Base-by-base conservation (phyloP, 1,140 invertebrate species). In the Scylla paramamosain region DNA sequence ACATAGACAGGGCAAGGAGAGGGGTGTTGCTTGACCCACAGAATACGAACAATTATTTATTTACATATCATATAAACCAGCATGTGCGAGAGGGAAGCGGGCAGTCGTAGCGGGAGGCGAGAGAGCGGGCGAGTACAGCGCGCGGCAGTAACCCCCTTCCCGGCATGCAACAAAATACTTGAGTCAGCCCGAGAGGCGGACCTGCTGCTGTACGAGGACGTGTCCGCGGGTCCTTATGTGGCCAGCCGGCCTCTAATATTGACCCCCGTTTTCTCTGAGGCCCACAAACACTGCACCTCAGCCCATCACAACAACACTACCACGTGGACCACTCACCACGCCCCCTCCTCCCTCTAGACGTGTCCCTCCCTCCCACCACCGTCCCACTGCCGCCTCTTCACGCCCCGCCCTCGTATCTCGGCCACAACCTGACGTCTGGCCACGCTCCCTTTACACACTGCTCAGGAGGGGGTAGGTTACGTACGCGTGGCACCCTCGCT, bases 211-310 rank as follows among this genome's bases (percentile, higher is more conserved):
- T 77, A 77, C 25, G 52, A 59, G 25, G 67, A 77, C 67, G 67
- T 77, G 67, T 77, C 67, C 67, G 67, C 67, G 67, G 67, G 67
- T 77, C 67, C 67, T 77, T 77, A 77, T 77, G 67, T 77, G 67
- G 67, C 67, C 67, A 32, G 84, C 84, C 84, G 25, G 87, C n/a
- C 31, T 89, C 46, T 91, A 59, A 52, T 91, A 91, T 91, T 91
- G 89, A 91, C 89, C 89, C 46, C 89, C 89, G 89, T 91, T 91
- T 91, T 91, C 89, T 91, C 89, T 91, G 48, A 91, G 89, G 48
- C 89, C 25, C 20, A 59, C 89, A 59, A 59, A n/a, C 48, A 52
- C 89, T 28, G 20, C 46, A 67, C 89, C 25, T 59, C 25, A 48
- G 59, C 89, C 84, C 39, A 87, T 87, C 39, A 32, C 84, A 91